Conservation (phyloP, 2,113 vertebrate genomes). For the Condylura cristata region DNA sequence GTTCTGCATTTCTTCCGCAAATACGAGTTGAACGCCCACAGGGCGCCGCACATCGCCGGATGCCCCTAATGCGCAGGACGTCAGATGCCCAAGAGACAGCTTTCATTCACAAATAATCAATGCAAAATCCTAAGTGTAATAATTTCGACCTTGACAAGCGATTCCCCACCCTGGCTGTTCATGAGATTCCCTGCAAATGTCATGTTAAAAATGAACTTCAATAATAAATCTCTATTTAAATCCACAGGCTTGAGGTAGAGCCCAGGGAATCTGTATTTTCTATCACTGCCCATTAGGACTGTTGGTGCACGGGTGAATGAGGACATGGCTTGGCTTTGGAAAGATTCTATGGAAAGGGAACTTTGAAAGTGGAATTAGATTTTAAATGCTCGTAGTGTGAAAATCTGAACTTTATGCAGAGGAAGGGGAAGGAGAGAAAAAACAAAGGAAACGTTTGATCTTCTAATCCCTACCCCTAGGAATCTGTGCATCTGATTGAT, state of each 20-base stretch:
- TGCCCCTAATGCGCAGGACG: background rate
- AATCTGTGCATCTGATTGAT: no score
- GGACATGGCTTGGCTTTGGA: background rate
- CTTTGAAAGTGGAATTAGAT: background rate
- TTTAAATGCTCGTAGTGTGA: background rate
- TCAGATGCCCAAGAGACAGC: background rate
- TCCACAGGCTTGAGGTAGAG: background rate
- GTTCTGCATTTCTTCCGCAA: background rate
- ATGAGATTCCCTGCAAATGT: background rate
- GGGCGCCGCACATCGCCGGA: background rate
- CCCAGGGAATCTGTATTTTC: background rate
- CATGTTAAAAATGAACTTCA: background rate
- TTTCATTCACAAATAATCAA: background rate
- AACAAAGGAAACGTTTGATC: background rate
- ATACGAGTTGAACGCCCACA: background rate
- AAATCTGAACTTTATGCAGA: background rate
- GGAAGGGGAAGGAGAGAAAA: background rate
- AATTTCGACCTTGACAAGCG: background rate
- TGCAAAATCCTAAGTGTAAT: background rate
- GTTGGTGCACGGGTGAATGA: background rate
- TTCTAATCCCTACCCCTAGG: fast-evolving
- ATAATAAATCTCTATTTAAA: background rate
- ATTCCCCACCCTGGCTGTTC: background rate
- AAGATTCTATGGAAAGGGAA: background rate
- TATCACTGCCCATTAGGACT: background rate